Evolutionary conservation across 2,888 invertebrate genomes (phyloP), one percentile per base, ranked within the genome.

Genomic region (Mesorhabditis spiculigera): DNA sequence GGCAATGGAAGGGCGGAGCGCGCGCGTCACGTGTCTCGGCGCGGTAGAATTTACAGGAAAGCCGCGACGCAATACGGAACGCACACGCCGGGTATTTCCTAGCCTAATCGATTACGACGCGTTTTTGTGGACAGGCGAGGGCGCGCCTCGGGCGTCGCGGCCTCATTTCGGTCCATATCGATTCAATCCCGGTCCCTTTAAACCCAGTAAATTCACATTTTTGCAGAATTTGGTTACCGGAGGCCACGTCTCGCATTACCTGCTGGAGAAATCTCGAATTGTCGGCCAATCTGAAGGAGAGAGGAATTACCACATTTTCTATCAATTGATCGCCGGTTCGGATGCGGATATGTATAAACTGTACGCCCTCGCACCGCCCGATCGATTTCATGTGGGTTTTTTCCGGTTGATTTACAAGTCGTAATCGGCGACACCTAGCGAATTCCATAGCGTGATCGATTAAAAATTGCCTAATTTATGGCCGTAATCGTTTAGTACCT

Each of bases 261-360:
- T 98, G 70, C 89, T 97, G 78, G 97, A 97, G 88, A 96, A 96
- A 88, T 95, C 95, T 5, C 84, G 90, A 10, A 87, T 89, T 45
- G 95, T 94, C 87, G 91, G 92, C 2, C 94, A 96, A 86, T 91
- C 93, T 74, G 89, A 91, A 0, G 94, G 93, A 76, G 97, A 98
- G 88, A 89, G 97, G 75, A 95, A 96, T 87, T 98, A 97, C 86
- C 97, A 97, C 86, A 94, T 97, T 68, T 98, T 98, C 88, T 98
- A 96, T 85, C 90, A 95, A 88, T 89, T 98, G 75, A 93, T 95
- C 87, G 94, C 95, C 3, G 97, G 96, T 0, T 93, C 95, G 0
- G 92, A 95, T 0, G 91, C 91, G 42, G 90, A 90, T 65, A 87
- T 95, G 71, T 89, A 93, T 64, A 89, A 91, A 67, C 91, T 91